phyloP scores from a whole-genome alignment of 2,113 vertebrate genomes.

The Paedocypris sp. region DNA sequence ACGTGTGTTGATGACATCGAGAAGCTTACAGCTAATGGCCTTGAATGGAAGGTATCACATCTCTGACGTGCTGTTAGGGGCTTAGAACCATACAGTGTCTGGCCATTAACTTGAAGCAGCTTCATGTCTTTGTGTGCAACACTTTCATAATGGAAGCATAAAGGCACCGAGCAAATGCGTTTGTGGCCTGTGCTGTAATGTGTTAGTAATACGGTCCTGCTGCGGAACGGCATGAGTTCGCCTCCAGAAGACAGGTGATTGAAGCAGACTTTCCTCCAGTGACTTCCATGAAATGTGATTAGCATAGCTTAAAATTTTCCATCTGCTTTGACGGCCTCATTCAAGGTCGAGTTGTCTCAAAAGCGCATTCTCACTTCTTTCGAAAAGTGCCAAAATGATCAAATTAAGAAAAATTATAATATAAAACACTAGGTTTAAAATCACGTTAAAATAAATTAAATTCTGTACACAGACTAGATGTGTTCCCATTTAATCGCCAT shows the following conservation, averaged over 20 bases:
- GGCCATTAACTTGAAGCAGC: background rate
- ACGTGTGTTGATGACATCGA: conserved; percentile 8
- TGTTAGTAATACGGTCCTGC: background rate
- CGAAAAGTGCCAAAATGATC: no score
- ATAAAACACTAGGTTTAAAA: no score
- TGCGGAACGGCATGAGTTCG: background rate
- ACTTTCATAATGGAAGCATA: background rate
- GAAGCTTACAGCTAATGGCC: background rate
- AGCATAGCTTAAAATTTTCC: background rate
- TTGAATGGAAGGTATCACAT: background rate
- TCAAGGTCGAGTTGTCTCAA: background rate
- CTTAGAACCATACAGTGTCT: background rate
- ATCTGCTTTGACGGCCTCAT: background rate
- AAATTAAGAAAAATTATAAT: no score
- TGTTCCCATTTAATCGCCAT: no score
- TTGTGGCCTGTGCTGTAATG: background rate
- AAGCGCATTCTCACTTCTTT: no score
- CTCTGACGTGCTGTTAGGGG: background rate
- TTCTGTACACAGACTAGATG: no score
- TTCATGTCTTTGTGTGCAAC: background rate
- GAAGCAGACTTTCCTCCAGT: background rate
- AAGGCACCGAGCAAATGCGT: background rate
- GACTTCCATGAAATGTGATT: conserved; percentile 10
- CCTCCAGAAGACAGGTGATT: background rate
- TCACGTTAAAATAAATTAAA: no score